A percentile compares a stretch with the other conserved stretches of the same genome.
Conservation (phyloP, 2,888 invertebrate species). For the Acronicta alni region DNA sequence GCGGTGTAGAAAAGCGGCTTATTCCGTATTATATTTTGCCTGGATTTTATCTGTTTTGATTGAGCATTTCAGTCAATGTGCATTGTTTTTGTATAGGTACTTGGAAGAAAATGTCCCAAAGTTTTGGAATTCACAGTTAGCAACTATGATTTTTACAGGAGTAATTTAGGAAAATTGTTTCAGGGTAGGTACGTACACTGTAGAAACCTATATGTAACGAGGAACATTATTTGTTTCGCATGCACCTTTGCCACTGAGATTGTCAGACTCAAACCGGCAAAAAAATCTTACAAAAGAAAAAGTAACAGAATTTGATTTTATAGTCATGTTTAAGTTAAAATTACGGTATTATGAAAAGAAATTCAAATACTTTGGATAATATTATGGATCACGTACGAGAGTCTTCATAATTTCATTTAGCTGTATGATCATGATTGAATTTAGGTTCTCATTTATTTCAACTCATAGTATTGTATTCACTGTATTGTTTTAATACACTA, state of each 20-base stretch:
- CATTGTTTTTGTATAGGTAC: background rate
- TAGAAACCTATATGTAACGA: too few species aligned
- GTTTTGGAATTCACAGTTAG: too few species aligned
- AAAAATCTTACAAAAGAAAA: too few species aligned
- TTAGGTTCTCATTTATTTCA: background rate
- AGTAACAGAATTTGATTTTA: background rate
- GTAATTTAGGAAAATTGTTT: too few species aligned
- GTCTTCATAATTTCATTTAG: conserved; percentile 2
- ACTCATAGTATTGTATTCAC: background rate
- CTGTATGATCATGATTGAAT: conserved; percentile 5
- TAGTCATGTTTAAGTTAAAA: conserved; percentile 4
- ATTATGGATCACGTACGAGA: background rate
- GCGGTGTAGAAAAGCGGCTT: conserved; percentile 37
- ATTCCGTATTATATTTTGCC: conserved; percentile 7
- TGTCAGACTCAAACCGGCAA: too few species aligned
- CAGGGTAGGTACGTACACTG: too few species aligned
- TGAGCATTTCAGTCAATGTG: background rate
- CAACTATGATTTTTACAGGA: too few species aligned
- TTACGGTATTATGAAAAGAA: conserved; percentile 11
- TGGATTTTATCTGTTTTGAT: conserved; percentile 7
- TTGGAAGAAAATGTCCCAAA: too few species aligned
- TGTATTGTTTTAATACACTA: background rate
- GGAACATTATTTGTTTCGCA: too few species aligned
- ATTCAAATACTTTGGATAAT: conserved; percentile 5
- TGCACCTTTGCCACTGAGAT: too few species aligned